Base-by-base conservation (phyloP, 2,888 invertebrate genomes). In the Ametastegia equiseti region DNA sequence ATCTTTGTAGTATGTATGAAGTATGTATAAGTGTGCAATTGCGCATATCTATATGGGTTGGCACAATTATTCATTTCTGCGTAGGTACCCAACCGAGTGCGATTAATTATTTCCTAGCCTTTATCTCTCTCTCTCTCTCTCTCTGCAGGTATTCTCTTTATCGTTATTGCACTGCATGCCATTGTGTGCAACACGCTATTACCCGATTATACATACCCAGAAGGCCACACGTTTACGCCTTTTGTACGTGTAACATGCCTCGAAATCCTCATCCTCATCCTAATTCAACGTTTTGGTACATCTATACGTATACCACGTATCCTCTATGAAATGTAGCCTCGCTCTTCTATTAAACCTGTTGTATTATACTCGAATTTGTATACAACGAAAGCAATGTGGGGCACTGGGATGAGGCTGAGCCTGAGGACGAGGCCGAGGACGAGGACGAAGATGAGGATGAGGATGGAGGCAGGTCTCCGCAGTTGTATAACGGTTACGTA, bases 31-130 rank as follows among this genome's bases (percentile, higher is more conserved):
- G n/a, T n/a, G n/a, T n/a, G n/a, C n/a, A n/a, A n/a, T n/a, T n/a
- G n/a, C n/a, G n/a, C n/a, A n/a, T n/a, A n/a, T n/a, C n/a, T n/a
- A n/a, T n/a, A n/a, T n/a, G n/a, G n/a, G n/a, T n/a, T n/a, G 9
- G 7, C 11, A 60, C 15, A 30, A 15, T 19, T 7, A 50, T 50
- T 50, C 13, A 60, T 60, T 27, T 60, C 23, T 60, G 15, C 4
- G 27, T 60, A n/a, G n/a, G 67, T 67, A 9, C 19, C 39, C 33
- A 9, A n/a, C n/a, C n/a, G n/a, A 23, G 36, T 27, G 19, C 23
- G 23, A 69, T 69, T 42, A 42, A 69, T 69, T 69, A 30, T 63
- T 63, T 1, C 7, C 63, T 63, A 63, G 63, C 63, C 30, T 63
- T 33, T 23, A n/a, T 39, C 36, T 27, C 13, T 65, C n/a, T 30